These are phyloP conservation scores for Marronus borbonicus DNA, from an alignment of 2,888 invertebrate species.

Conservation along the genomic window DNA sequence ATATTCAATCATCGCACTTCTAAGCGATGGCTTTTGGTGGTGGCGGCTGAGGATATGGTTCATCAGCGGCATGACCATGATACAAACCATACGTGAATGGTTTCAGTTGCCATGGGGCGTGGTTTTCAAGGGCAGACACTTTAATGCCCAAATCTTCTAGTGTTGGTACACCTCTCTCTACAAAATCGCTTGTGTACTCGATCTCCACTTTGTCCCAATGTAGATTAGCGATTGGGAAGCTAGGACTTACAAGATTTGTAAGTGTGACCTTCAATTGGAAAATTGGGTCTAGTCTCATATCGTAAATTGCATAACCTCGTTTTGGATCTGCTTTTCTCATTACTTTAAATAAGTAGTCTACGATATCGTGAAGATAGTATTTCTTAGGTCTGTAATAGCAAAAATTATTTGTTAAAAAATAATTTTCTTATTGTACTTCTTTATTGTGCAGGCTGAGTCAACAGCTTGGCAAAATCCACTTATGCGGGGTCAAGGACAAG, in stretches of 20 bases:
- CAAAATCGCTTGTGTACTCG: conserved; percentile 84
- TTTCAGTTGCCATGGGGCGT: conserved; percentile 86
- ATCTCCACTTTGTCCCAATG: conserved; percentile 87
- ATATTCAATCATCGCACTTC: neutral
- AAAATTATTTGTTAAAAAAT: conserved; percentile 35
- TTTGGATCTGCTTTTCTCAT: conserved; percentile 79
- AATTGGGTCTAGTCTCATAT: conserved; percentile 81
- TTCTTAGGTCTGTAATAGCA: conserved; percentile 76
- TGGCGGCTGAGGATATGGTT: conserved; percentile 79
- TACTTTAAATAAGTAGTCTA: conserved; percentile 86
- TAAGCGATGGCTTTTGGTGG: conserved; percentile 73
- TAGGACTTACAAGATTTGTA: conserved; percentile 76
- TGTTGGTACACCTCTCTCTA: conserved; percentile 78
- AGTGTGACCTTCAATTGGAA: conserved; percentile 79
- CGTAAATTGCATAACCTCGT: conserved; percentile 81
- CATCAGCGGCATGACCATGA: conserved; percentile 82
- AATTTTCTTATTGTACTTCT: neutral
- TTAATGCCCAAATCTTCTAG: conserved; percentile 91
- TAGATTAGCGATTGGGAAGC: conserved; percentile 79
- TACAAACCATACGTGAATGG: conserved; percentile 80
- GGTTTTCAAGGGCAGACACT: conserved; percentile 83
- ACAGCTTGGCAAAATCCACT: no score
- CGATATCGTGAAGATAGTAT: conserved; percentile 84
- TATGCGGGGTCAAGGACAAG: no score
- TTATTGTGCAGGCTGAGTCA: no score